A percentile compares a stretch with the other conserved stretches of the same genome.
Evolutionary conservation across 2,888 invertebrate genomes (phyloP).

Genomic region (Charanyca ferruginea): DNA sequence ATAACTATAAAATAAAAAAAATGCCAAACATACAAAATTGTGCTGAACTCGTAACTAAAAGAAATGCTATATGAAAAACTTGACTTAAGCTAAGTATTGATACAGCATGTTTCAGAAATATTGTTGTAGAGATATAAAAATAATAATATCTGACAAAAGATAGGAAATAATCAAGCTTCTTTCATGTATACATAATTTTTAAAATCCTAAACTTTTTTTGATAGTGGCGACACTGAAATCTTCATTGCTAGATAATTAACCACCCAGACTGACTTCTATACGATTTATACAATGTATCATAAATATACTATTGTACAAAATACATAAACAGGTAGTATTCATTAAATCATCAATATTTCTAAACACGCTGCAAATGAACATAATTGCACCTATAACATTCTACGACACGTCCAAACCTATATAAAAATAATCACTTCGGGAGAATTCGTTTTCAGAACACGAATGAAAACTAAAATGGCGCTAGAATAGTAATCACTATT

Average conservation of each 20-base stretch:
- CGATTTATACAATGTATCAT: conserved; percentile 13
- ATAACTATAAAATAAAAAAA: conserved; percentile 16
- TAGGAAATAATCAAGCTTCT: too few species aligned
- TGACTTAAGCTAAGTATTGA: conserved; percentile 50
- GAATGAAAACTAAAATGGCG: conserved; percentile 21
- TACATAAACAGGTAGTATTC: neutral
- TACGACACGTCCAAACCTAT: conserved; percentile 42
- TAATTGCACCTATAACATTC: conserved; percentile 68
- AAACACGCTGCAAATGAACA: conserved; percentile 55
- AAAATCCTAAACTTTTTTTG: neutral
- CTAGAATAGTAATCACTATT: neutral
- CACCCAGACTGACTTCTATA: neutral
- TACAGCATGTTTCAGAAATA: conserved; percentile 48
- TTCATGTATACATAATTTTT: too few species aligned
- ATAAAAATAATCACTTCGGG: conserved; percentile 23
- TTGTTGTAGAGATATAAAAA: conserved; percentile 3
- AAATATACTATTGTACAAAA: conserved; percentile 13
- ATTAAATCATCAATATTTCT: conserved; percentile 36
- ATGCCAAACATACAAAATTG: conserved; percentile 35
- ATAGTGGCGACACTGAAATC: neutral
- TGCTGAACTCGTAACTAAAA: conserved; percentile 59
- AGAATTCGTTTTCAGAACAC: conserved; percentile 1
- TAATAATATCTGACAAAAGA: too few species aligned
- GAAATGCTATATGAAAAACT: conserved; percentile 37
- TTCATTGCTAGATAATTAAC: neutral